These are phyloP conservation scores for Stegostoma tigrinum DNA, from an alignment of 2,113 vertebrate species.

Conservation along the genomic window DNA sequence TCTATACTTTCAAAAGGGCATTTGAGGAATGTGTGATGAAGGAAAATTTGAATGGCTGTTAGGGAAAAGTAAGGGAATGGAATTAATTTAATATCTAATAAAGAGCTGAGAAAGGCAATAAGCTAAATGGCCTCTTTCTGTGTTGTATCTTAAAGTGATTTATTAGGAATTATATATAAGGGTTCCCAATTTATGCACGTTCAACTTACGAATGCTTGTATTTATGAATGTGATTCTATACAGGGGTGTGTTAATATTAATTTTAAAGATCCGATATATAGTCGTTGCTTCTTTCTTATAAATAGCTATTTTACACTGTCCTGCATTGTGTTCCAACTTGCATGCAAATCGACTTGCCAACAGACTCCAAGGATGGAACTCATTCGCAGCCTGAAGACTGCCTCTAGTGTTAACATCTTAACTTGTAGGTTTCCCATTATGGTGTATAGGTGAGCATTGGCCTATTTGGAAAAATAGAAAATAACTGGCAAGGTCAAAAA, in stretches of 20 bases:
- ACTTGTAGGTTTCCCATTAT: background rate
- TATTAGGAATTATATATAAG: background rate
- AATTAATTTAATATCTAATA: background rate
- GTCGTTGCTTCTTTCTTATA: too few relatives aligned
- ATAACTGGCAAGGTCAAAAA: background rate
- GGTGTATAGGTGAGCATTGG: background rate
- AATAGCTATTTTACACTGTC: too few relatives aligned
- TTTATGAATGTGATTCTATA: too few relatives aligned
- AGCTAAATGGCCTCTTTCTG: background rate
- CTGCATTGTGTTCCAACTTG: too few relatives aligned
- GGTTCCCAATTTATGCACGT: too few relatives aligned
- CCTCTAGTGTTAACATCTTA: background rate
- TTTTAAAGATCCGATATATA: too few relatives aligned
- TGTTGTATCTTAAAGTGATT: background rate
- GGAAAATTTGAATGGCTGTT: background rate
- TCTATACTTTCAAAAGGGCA: background rate
- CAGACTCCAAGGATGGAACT: too few relatives aligned
- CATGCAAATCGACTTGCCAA: too few relatives aligned
- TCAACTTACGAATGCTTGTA: too few relatives aligned
- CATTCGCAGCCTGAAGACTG: too few relatives aligned
- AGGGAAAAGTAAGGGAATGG: background rate
- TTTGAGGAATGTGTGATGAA: background rate
- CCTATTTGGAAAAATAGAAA: background rate
- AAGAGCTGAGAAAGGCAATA: background rate
- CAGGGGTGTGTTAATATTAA: too few relatives aligned